A percentile compares a stretch with the other conserved stretches of the same genome.
phyloP scores from a whole-genome alignment of 1,140 invertebrate genomes.

The Rhopalosiphum maidis region DNA sequence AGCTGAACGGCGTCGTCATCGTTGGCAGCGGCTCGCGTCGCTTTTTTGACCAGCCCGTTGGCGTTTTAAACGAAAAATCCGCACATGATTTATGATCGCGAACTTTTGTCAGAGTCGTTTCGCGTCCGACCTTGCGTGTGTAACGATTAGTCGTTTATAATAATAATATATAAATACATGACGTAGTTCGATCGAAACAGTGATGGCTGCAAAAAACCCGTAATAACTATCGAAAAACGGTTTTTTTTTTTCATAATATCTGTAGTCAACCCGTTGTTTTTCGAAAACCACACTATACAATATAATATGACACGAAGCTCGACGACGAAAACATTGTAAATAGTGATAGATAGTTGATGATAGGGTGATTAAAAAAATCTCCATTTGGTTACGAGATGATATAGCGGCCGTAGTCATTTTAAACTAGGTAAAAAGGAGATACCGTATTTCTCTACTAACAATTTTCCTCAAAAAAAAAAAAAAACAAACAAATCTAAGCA shows the following conservation, averaged over 20 bases:
- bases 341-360: no score
- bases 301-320: no score
- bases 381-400: no score
- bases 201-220: not conserved
- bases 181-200: not conserved
- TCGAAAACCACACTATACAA: not conserved
- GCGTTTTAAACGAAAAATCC: conserved; percentile 30
- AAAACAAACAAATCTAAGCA: no score
- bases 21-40: not conserved
- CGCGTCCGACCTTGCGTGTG: not conserved
- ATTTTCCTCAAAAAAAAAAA: no score
- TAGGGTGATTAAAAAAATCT: no score
- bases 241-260: not conserved
- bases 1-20: not conserved
- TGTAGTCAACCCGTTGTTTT: not conserved
- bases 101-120: not conserved
- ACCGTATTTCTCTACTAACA: no score
- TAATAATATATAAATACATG: no score
- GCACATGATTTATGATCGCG: not conserved
- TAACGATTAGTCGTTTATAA: not conserved
- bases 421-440: no score
- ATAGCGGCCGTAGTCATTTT: no score
- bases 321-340: no score
- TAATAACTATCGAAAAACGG: not conserved
- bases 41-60: not conserved